These are phyloP conservation scores for Balaeniceps rex DNA, from an alignment of 2,113 vertebrate species.

Conservation along the genomic window DNA sequence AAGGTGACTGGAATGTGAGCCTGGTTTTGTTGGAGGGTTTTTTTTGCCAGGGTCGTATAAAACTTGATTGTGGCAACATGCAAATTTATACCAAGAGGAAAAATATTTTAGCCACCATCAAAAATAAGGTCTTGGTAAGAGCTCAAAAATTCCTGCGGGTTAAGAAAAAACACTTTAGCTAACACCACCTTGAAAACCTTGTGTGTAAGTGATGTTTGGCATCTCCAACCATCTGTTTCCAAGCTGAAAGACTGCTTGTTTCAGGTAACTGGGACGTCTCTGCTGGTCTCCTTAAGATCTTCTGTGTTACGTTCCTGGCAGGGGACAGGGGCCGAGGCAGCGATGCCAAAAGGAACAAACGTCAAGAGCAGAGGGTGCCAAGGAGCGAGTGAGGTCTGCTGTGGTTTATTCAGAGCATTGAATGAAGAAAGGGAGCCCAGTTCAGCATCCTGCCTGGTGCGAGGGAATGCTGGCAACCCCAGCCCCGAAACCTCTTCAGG, in stretches of 20 bases:
- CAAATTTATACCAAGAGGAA: not conserved
- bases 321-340: not conserved
- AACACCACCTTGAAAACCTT: not conserved
- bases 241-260: slow-evolving; percentile 52
- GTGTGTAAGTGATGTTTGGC: not conserved
- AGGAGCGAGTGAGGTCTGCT: not conserved
- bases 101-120: not conserved
- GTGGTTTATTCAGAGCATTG: not conserved
- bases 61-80: not conserved
- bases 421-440: not conserved
- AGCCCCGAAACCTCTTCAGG: not conserved
- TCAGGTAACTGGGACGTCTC: not conserved
- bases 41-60: not conserved
- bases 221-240: not conserved
- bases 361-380: not conserved
- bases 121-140: not conserved
- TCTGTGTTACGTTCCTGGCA: not conserved
- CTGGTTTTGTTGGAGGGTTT: not conserved
- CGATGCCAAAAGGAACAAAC: not conserved
- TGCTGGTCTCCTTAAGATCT: not conserved
- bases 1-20: not conserved
- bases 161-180: not conserved
- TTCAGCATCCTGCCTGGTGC: not conserved
- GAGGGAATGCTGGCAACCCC: not conserved
- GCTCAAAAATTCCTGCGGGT: not conserved